These are phyloP conservation scores for Drymodes brunneopygia DNA, from an alignment of 2,113 vertebrate species.

Conservation along the genomic window DNA sequence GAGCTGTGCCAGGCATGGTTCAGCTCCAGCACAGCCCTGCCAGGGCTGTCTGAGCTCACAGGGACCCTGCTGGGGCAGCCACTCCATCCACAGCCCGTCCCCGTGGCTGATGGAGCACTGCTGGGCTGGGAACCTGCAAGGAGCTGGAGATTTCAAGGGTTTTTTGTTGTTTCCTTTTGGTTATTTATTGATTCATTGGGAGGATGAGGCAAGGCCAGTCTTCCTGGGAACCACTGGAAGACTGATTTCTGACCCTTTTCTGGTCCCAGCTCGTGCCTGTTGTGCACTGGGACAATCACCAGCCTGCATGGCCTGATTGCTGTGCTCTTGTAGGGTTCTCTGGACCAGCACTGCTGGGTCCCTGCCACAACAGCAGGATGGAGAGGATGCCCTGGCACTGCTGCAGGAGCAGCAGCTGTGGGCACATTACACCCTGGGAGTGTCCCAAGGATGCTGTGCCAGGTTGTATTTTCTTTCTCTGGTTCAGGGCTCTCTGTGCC, in stretches of 20 bases:
- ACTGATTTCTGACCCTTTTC: background rate
- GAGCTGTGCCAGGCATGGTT: background rate
- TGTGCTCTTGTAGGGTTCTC: background rate
- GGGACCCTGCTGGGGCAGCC: background rate
- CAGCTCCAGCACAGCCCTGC: background rate
- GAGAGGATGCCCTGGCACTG: background rate
- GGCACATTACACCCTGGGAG: background rate
- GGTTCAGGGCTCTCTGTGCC: background rate
- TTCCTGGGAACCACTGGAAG: background rate
- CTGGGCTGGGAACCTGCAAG: background rate
- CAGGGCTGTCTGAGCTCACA: background rate
- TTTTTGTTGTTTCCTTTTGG: background rate
- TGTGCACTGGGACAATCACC: background rate
- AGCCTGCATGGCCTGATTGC: background rate
- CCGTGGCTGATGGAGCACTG: rapidly evolving
- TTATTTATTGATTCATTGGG: background rate
- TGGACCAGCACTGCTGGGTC: background rate
- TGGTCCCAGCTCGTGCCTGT: background rate
- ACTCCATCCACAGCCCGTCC: background rate
- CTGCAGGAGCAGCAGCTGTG: background rate
- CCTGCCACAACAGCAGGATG: background rate
- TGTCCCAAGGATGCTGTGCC: background rate
- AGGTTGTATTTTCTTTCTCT: background rate
- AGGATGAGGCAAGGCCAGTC: background rate
- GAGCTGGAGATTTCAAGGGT: no score